Base-by-base conservation (phyloP, 1,140 invertebrate species). In the Tenebrio molitor region DNA sequence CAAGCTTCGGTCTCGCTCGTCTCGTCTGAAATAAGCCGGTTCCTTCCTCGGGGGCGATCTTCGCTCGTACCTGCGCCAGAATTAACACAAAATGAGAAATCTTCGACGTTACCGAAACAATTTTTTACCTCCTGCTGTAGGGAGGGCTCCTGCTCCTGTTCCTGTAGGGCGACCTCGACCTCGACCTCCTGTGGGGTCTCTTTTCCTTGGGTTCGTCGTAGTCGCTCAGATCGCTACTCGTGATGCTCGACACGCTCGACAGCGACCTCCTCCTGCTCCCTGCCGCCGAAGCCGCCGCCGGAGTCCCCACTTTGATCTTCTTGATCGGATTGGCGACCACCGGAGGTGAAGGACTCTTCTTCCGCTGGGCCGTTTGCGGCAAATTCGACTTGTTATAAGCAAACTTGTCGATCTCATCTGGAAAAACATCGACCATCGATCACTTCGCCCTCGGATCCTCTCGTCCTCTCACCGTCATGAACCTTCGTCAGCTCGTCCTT, bases 281-380 rank as follows among this genome's bases (percentile, higher is more conserved):
- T 5, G 17, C 41, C 7, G 63, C 14, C 1, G 63, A 50, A 67
- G 39, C 29, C 50, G 64, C 1, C 17, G 16, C 17, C 41, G 62
- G 16, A 14, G 19, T 39, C 33, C 2, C 3, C 7, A 58, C 6
- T 67, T 58, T 8, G 12, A 65, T 58, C 69, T 76, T 80, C 62
- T 77, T 79, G 0, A 41, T 69, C 10, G 81, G 81, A 19, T 67
- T 63, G 0, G 68, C 72, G 12, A 82, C 81, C 14, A 79, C 75
- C 4, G 81, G 81, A 5, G 81, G 81, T 14, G 81, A 82, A 1
- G 81, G 81, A 73, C 79, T 80, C 21, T 75, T 71, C 42, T 80
- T 78, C 33, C 76, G 8, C 12, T 77, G 42, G 58, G 68, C 10
- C 63, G 64, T 66, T 44, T 73, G 42, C 62, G 69, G 14, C 67